Base-by-base conservation (phyloP, 2,888 invertebrate genomes). In the Agonum fuliginosum region DNA sequence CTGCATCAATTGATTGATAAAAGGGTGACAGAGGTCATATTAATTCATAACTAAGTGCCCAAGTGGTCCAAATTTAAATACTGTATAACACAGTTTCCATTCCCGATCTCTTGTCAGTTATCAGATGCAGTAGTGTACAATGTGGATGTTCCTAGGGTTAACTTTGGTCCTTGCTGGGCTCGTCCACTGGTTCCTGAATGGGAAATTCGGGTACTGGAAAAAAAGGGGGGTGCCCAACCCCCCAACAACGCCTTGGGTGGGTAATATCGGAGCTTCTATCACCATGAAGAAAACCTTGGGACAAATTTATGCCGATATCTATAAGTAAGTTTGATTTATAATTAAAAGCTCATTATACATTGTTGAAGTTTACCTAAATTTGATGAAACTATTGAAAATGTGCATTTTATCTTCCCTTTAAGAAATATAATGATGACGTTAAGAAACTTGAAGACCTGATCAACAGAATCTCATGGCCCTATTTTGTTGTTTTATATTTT, bases 191-290 rank as follows among this genome's bases (percentile, higher is more conserved):
- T 24, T 77, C 2, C 24, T 70, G 14, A 77, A 70, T 69, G 69
- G 69, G 5, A 34, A 54, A 10, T 80, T 80, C 73, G 58, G 71
- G 48, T 83, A 82, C 72, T 85, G 83, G 83, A 79, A 81, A 72
- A 83, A 80, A 69, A 78, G 80, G 12, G 82, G 82, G 17, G 80
- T 85, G 6, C 81, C 81, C 3, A 80, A 80, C 51, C 82, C 83
- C 17, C 78, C 79, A 54, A 82, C 82, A 1, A 78, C 62, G 14
- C 78, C 81, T 6, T 79, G 82, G 74, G 80, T 82, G 41, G 83
- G 83, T n/a, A 85, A 84, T 80, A 62, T 85, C 3, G 81, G 81
- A 6, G 80, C 81, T n/a, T 79, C 80, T n/a, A 34, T 83, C 3
- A 77, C 81, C 5, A 78, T 80, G 54, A 82, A 81, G 74, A 83